Base-by-base conservation (phyloP, 2,888 invertebrate species). In the Orchesella flavescens region DNA sequence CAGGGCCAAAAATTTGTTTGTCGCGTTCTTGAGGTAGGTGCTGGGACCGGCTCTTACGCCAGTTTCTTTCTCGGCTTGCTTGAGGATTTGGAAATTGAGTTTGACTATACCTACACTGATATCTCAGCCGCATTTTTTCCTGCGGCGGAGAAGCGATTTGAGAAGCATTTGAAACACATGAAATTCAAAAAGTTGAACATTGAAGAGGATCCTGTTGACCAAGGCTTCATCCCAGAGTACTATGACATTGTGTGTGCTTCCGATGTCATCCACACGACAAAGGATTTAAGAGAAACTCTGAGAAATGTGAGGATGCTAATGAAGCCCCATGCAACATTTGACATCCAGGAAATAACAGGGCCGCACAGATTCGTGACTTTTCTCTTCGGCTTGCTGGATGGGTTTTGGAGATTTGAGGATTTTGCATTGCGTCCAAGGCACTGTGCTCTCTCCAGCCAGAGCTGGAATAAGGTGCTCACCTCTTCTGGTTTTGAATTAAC, bases 251-350 rank as follows among this genome's bases (percentile, higher is more conserved):
- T 83, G 1, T 34, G 73, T 7, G 84, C 81, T 10, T 55, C 59
- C 1, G 74, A 79, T 23, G 85, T 85, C 15, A 63, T 85, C 1
- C 85, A 85, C 19, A 83, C 83, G 5, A 83, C 85, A 0, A 80
- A 74, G 21, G 69, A 44, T n/a, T n/a, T 85, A 3, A 15, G 49
- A 0, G 21, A 44, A 13, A 71, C 79, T 3, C 55, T 82, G 1
- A 7, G 21, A 9, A 68, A 85, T 61, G 17, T 83, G 17, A 55
- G 76, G 17, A 53, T 59, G 19, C 19, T 85, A 0, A 19, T 85
- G 44, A 71, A 49, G 49, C 61, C 72, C 9, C 10, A 15, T 0
- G 85, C 82, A 21, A n/a, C n/a, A 15, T 53, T 85, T 24, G 61
- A 69, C 4, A 24, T 85, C n/a, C 74, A 55, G 1, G 85, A 85